Percentiles rank a stretch among this genome's conserved stretches.
phyloP scores from a whole-genome alignment of 2,888 invertebrate genomes.

The Macrosoma leucophasiata region DNA sequence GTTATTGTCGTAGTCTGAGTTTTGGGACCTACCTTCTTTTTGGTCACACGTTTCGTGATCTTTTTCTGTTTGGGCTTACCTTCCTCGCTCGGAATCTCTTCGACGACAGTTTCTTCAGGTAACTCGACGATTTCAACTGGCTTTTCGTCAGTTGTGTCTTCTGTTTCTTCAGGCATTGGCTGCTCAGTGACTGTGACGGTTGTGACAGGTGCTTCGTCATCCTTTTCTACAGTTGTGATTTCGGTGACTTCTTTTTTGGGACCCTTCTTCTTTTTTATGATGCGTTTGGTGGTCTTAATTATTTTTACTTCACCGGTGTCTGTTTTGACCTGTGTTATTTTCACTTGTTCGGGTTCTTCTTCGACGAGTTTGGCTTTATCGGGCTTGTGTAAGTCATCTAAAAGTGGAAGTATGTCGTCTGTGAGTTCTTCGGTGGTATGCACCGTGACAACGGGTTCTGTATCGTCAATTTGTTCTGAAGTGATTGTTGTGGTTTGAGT shows the following conservation, averaged over 20 bases:
- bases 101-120: too few species aligned
- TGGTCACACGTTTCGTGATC: too few species aligned
- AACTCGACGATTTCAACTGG: neutral
- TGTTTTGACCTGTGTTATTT: conserved; percentile 8
- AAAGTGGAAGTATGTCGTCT: conserved; percentile 6
- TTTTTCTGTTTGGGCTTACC: too few species aligned
- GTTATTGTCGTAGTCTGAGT: too few species aligned
- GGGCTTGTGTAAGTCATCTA: conserved; percentile 12
- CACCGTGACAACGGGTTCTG: conserved; percentile 34
- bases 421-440: conserved; percentile 24
- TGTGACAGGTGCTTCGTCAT: conserved; percentile 22
- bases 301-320: conserved; percentile 5
- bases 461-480: conserved; percentile 39
- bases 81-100: too few species aligned
- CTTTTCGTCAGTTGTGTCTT: too few species aligned
- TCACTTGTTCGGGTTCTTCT: conserved; percentile 32
- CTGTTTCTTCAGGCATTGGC: conserved; percentile 12
- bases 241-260: conserved; percentile 23
- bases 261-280: conserved; percentile 27
- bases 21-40: too few species aligned
- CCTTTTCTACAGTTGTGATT: conserved; percentile 25
- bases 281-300: conserved; percentile 14
- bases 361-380: conserved; percentile 23
- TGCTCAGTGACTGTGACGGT: conserved; percentile 30
- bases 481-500: conserved; percentile 32